Base-by-base conservation (phyloP, 2,113 vertebrate species). In the Thunnus maccoyii region DNA sequence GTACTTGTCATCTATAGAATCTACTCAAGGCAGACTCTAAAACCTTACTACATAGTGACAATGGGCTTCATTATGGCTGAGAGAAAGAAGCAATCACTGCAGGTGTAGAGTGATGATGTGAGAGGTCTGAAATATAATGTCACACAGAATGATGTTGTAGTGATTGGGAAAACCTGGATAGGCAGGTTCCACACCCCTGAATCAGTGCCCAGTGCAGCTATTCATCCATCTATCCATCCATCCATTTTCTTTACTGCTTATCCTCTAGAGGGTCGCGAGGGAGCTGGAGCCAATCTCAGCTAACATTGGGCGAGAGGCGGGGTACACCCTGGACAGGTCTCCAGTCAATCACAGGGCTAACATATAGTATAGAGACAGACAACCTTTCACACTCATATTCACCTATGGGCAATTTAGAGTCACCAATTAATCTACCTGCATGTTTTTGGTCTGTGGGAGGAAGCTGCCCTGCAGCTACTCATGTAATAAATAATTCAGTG, bases 1-100 rank as follows among this genome's bases (percentile, higher is more conserved):
- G 14, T 17, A 5, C 54, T 54, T 58, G 62, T 57, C 62, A 44
- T 44, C 18, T 46, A 67, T 77, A 7, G 60, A 79, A 75, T 85
- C 61, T 51, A 15, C 60, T 0, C 36, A 1, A 41, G 36, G 7
- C 7, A 41, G 6, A 13, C 60, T 58, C 27, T 80, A 65, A 56
- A 46, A 12, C 32, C 2, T 27, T n/a, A 65, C 56, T 55, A 60
- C 65, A 51, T 1, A 10, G 57, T 62, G 54, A 61, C 51, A 67
- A 30, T 0, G 5, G 20, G n/a, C 47, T 27, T 32, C 14, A 41
- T 41, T 17, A 2, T 8, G 18, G 9, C 54, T 46, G 25, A 51
- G n/a, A n/a, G 22, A 47, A 25, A 51, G 18, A 27, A 54, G 12
- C 17, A 30, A 22, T 15, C n/a, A 3, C 44, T 72, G 36, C 17